Base-by-base conservation (phyloP, 1,140 invertebrate genomes). In the Diplogasteroides magnus region DNA sequence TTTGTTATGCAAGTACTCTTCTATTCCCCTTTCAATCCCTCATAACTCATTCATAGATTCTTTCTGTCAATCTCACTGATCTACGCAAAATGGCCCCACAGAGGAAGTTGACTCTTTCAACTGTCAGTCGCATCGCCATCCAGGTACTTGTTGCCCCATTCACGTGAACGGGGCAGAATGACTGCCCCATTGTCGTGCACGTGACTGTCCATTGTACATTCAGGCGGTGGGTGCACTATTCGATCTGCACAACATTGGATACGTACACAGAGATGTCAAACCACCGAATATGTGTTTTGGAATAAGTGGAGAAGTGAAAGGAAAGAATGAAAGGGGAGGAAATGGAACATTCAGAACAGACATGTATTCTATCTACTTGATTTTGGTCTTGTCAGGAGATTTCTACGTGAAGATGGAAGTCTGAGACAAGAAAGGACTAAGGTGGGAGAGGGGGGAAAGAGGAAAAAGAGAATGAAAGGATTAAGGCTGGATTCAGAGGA, bases 211-310 rank as follows among this genome's bases (percentile, higher is more conserved):
- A n/a, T n/a, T 25, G n/a, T 58, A 1, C 13, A 56, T 75, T 74
- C 28, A 76, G 77, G 76, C 77, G 28, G 76, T 77, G 28, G 74
- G 89, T 85, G 94, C 93, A 69, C 97, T 98, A 83, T 48, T 11
- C 85, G 91, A 91, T 72, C 97, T 99, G 83, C 96, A 99, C 86
- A 91, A 92, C 84, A 93, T 97, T 69, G 95, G 95, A 75, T 99
- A 98, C 86, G 88, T 99, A 68, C 95, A 98, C 85, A 88, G 96
- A 85, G 96, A 98, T 85, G 93, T 98, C 77, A 98, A 98, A 88
- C 94, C 94, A 3, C 73, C 68, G 15, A 75, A 75, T 31, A 77
- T 78, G 62, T 77, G 77, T 48, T 79, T 79, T 57, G 77, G 77
- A 56, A 32, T 76, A 1, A 77, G 71, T 37, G 15, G 31, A 14